A percentile compares a stretch with the other conserved stretches of the same genome.
phyloP scores from a whole-genome alignment of 2,113 vertebrate species.

The Chitala chitala region DNA sequence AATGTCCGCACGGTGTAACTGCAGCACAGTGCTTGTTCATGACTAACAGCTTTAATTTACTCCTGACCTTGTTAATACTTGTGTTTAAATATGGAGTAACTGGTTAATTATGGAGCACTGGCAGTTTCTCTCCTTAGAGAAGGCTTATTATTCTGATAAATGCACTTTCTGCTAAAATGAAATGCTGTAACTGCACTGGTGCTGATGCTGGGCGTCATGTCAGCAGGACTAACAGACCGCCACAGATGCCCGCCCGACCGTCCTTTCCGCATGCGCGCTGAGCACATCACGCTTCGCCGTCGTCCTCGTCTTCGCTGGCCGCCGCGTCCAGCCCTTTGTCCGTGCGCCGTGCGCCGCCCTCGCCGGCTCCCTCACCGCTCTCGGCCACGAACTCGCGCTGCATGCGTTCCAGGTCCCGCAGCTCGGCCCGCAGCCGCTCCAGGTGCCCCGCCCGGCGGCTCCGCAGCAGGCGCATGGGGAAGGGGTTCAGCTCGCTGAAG shows the following conservation, averaged over 20 bases:
- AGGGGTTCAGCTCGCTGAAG: constrained; percentile 88
- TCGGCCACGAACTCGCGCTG: constrained; percentile 70
- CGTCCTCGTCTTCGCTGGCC: constrained; percentile 80
- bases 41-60: too few species aligned
- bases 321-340: constrained; percentile 50
- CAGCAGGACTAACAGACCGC: too few species aligned
- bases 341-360: constrained; percentile 28
- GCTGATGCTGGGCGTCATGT: too few species aligned
- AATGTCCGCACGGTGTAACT: neutral
- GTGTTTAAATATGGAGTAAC: neutral
- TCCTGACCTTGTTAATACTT: neutral
- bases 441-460: constrained; percentile 69
- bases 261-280: too few species aligned
- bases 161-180: too few species aligned
- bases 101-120: too few species aligned
- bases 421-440: constrained; percentile 74
- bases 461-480: constrained; percentile 72
- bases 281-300: constrained; percentile 46
- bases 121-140: too few species aligned
- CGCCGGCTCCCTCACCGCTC: constrained; percentile 31
- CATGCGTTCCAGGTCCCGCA: constrained; percentile 70
- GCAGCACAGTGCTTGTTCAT: too few species aligned
- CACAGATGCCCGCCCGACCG: too few species aligned
- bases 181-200: too few species aligned
- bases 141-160: too few species aligned